A percentile compares a stretch with the other conserved stretches of the same genome.
Conservation (phyloP, 2,888 invertebrate genomes). For the Dasypolia templi region DNA sequence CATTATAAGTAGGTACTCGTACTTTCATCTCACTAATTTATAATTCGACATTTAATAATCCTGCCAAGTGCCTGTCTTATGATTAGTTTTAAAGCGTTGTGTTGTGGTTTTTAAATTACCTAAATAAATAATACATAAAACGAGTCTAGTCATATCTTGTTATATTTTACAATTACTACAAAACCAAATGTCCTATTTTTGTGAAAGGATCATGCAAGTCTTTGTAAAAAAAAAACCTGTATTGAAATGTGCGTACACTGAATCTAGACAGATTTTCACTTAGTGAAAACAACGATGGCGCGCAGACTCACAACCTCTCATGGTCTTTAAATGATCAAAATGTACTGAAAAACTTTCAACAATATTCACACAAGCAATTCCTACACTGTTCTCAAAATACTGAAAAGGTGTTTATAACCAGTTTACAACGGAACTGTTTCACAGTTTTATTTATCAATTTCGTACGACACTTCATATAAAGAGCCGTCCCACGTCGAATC, state of each 20-base stretch:
- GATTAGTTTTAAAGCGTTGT: slow-evolving; percentile 39
- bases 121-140: slow-evolving; percentile 31
- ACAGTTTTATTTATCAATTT: slow-evolving; percentile 47
- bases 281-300: background rate
- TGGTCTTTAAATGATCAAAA: background rate
- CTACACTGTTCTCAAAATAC: background rate
- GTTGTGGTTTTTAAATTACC: slow-evolving; percentile 35
- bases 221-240: background rate
- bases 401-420: slow-evolving; percentile 25
- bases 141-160: too few species aligned
- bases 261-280: background rate
- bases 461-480: slow-evolving; percentile 23
- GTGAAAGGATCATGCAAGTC: background rate
- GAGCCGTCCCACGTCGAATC: slow-evolving; percentile 4
- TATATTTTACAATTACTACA: background rate
- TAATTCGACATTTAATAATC: slow-evolving; percentile 8
- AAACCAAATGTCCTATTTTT: background rate
- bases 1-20: too few species aligned
- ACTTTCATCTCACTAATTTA: slow-evolving; percentile 12
- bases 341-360: background rate
- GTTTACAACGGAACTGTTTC: slow-evolving; percentile 17
- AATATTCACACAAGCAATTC: background rate
- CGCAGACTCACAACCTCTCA: background rate
- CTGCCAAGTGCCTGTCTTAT: slow-evolving; percentile 53
- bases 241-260: background rate